Evolutionary conservation across 2,888 invertebrate species (phyloP), one percentile per base, ranked within the genome.

Genomic region (Drosophila emarginata): DNA sequence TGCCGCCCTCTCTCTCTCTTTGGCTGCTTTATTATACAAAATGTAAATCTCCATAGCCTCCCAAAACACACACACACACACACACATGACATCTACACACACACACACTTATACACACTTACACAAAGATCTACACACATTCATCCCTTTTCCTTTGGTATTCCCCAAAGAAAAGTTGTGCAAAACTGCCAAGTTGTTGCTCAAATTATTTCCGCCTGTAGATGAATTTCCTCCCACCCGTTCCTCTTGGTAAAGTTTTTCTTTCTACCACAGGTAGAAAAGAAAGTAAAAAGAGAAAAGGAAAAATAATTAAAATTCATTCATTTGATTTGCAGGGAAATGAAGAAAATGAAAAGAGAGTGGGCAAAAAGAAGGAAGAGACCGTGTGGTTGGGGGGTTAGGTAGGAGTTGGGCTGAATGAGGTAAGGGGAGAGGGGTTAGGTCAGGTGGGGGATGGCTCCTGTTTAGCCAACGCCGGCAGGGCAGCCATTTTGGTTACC

Each of bases 241-340:
- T 5, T 6, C 6, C 26, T 26, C 21, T 21, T 21, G 11, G 18
- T 18, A 14, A 70, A 64, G 26, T 45, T 71, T 70, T 72, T 12
- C 72, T 51, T 37, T 23, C 51, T 40, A 59, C 39, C 9, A 45
- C 45, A 18, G 18, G 45, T 45, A 45, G 14, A 64, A 63, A 40
- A 63, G 21, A 45, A 61, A 64, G 15, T 11, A 50, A 58, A 45
- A 45, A 57, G 52, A 21, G 52, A 69, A 72, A 76, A 67, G 84
- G 80, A 83, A 86, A 78, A 80, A 87, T 87, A 83, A 83, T 83
- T 83, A 83, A 83, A 83, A 83, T 83, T 83, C 87, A 87, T 83
- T 84, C 87, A 81, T 87, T 83, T 85, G 85, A 87, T 80, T 87
- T 79, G 85, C 72, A 51, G 64, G 59, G 60, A 65, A 63, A 63